Conservation (phyloP, 2,797 vertebrate species). For the Masticophis lateralis region DNA sequence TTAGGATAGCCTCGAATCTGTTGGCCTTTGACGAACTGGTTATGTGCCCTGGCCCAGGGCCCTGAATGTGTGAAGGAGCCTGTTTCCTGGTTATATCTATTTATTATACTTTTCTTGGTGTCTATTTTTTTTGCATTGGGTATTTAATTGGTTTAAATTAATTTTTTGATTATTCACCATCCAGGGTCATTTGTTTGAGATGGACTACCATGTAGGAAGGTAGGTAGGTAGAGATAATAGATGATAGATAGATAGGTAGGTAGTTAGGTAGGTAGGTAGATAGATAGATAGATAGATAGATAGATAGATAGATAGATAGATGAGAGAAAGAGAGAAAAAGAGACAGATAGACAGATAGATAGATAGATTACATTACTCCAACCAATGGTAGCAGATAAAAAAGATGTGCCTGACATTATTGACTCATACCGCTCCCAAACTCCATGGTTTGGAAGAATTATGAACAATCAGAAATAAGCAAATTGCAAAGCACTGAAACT, state of each 20-base stretch:
- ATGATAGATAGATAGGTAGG: background rate
- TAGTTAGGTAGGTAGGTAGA: background rate
- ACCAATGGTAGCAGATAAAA: background rate
- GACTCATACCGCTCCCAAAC: background rate
- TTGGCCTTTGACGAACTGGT: background rate
- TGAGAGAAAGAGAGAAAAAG: too few species aligned
- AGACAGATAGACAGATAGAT: too few species aligned
- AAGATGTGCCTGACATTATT: background rate
- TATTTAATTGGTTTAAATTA: background rate
- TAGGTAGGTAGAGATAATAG: background rate
- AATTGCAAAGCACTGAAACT: background rate
- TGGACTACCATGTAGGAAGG: background rate
- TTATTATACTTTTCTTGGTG: background rate
- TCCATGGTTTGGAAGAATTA: background rate
- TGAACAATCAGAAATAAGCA: background rate
- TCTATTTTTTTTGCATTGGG: background rate
- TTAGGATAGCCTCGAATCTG: background rate
- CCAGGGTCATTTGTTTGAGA: background rate
- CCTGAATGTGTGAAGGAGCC: background rate
- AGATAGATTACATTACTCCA: background rate
- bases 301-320: too few species aligned
- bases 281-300: too few species aligned
- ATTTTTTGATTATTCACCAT: background rate
- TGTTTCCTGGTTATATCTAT: background rate
- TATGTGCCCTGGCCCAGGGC: background rate